Conservation (phyloP, 2,797 vertebrate species). For the Sebastes diaconus region DNA sequence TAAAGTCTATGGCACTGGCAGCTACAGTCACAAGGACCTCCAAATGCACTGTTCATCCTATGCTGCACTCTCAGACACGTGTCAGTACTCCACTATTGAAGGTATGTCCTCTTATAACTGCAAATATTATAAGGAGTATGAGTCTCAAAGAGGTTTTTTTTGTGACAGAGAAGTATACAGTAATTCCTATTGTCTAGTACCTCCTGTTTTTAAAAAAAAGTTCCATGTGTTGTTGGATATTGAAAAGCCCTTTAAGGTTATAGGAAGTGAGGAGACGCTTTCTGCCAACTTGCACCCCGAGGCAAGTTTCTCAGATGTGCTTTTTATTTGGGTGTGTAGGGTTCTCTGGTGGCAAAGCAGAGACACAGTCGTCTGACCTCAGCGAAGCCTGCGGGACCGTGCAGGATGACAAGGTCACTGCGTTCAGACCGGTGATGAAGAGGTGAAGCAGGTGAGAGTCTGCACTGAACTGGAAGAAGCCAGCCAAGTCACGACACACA, state of each 20-base stretch:
- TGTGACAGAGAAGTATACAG: background rate
- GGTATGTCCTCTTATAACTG: conserved; percentile 76
- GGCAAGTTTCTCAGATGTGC: conserved; percentile 22
- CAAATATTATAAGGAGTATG: background rate
- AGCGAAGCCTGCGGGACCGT: conserved; percentile 79
- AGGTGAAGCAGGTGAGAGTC: conserved; percentile 88
- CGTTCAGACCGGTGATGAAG: conserved; percentile 90
- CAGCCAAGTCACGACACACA: conserved; percentile 11
- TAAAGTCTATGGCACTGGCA: conserved; percentile 84
- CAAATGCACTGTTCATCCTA: conserved; percentile 87
- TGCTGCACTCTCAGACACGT: conserved; percentile 83
- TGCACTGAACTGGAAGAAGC: conserved; percentile 54
- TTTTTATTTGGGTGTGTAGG: conserved; percentile 72
- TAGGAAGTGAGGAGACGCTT: background rate
- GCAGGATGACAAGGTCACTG: conserved; percentile 86
- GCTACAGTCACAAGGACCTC: conserved; percentile 86
- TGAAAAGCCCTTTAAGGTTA: background rate
- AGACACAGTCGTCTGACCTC: conserved; percentile 79
- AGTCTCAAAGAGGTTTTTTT: background rate
- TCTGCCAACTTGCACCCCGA: background rate
- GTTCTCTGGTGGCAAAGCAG: conserved; percentile 80
- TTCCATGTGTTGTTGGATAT: background rate
- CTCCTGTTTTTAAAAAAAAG: background rate
- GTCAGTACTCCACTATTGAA: conserved; percentile 88
- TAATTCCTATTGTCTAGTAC: background rate